phyloP scores from a whole-genome alignment of 2,113 vertebrate species.

The Xiphorhynchus elegans region DNA sequence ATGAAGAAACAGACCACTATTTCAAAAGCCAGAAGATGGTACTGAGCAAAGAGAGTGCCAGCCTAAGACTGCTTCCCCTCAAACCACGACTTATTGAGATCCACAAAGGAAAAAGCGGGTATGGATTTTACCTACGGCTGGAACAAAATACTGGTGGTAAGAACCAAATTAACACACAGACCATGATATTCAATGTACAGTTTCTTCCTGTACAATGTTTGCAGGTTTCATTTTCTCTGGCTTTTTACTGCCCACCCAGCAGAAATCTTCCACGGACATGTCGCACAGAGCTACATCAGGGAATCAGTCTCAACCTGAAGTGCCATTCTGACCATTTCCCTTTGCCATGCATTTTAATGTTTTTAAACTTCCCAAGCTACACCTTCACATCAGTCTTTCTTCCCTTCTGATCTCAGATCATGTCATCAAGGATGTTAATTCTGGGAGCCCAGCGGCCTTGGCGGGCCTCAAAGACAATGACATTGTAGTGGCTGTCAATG shows the following conservation, averaged over 20 bases:
- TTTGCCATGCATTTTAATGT: neutral
- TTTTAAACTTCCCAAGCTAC: neutral
- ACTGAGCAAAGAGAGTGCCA: slow-evolving; percentile 76
- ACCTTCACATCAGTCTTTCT: neutral
- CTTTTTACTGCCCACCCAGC: neutral
- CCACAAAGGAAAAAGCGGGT: slow-evolving; percentile 79
- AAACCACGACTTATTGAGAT: slow-evolving; percentile 81
- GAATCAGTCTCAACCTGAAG: neutral
- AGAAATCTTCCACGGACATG: neutral
- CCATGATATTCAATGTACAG: neutral
- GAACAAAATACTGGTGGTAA: slow-evolving; percentile 74
- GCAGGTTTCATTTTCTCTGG: neutral
- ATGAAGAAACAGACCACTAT: slow-evolving; percentile 80
- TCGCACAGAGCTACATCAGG: neutral
- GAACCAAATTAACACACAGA: neutral
- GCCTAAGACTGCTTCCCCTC: slow-evolving; percentile 77
- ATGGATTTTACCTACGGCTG: slow-evolving; percentile 85
- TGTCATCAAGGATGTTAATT: slow-evolving; percentile 82
- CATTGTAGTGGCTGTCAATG: slow-evolving; percentile 86
- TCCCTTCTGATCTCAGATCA: slow-evolving; percentile 76
- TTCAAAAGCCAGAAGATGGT: slow-evolving; percentile 71
- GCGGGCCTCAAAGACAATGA: slow-evolving; percentile 84
- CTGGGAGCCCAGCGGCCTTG: slow-evolving; percentile 83
- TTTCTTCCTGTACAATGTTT: neutral
- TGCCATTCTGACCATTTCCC: neutral